phyloP scores from a whole-genome alignment of 2,888 invertebrate genomes.

The Bhutanitis thaidina region DNA sequence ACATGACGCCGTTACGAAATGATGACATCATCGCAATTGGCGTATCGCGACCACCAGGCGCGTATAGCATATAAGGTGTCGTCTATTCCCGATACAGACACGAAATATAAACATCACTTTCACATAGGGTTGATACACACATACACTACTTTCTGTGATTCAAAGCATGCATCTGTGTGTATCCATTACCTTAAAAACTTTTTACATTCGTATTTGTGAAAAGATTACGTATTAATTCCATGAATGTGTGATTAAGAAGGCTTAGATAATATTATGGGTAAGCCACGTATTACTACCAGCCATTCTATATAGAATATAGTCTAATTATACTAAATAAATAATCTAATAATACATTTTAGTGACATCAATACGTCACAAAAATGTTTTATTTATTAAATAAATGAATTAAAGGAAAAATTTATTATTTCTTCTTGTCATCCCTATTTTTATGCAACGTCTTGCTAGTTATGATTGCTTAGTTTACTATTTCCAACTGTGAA shows the following conservation, averaged over 20 bases:
- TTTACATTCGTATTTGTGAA: no score
- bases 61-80: conserved; percentile 50
- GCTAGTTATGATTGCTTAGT: conserved; percentile 46
- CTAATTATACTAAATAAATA: no score
- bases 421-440: conserved; percentile 6
- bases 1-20: conserved; percentile 31
- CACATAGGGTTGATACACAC: conserved; percentile 14
- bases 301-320: no score
- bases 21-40: conserved; percentile 57
- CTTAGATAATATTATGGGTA: no score
- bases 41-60: conserved; percentile 61
- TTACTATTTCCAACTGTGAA: conserved; percentile 13
- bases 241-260: no score
- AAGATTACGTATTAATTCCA: no score
- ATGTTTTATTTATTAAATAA: neutral
- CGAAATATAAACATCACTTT: conserved; percentile 48
- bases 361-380: no score
- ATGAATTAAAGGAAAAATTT: no score
- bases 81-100: conserved; percentile 47
- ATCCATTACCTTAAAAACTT: no score
- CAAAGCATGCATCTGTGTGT: no score
- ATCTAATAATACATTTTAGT: no score
- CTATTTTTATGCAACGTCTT: conserved; percentile 32
- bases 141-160: conserved; percentile 27
- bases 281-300: no score